phyloP scores from a whole-genome alignment of 2,113 vertebrate genomes.

The Coturnix japonica region DNA sequence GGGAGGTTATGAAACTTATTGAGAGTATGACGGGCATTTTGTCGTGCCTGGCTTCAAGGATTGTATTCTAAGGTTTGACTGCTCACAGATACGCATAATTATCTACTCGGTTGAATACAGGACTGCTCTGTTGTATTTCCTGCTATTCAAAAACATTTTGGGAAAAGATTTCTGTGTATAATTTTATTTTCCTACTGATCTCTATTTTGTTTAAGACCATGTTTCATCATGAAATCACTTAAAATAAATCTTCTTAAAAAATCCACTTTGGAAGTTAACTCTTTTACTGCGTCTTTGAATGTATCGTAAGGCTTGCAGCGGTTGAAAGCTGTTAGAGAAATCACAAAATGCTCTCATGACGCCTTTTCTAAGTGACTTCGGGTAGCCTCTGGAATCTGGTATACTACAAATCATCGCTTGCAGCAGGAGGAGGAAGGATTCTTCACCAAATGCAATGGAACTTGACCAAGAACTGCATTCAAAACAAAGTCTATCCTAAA shows the following conservation, averaged over 20 bases:
- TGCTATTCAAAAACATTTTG: conserved; percentile 75
- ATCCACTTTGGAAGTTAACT: conserved; percentile 4
- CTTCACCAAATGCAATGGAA: background rate
- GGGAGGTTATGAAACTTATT: conserved; percentile 20
- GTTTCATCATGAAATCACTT: conserved; percentile 79
- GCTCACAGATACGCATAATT: conserved; percentile 70
- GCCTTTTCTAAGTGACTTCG: background rate
- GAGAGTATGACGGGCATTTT: conserved; percentile 18
- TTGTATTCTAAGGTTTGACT: conserved; percentile 52
- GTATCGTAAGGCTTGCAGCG: background rate
- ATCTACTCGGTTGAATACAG: conserved; percentile 47
- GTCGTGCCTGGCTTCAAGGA: conserved; percentile 52
- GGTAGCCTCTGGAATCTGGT: background rate
- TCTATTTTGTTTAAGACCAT: conserved; percentile 84
- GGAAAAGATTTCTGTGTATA: conserved; percentile 74
- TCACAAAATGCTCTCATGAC: background rate
- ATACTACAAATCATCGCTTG: background rate
- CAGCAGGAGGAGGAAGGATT: background rate
- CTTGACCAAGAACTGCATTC: background rate
- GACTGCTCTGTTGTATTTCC: conserved; percentile 76
- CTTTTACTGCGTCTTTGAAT: conserved; percentile 40
- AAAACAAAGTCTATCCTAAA: background rate
- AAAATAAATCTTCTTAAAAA: conserved; percentile 83
- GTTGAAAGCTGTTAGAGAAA: background rate
- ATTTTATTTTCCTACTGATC: conserved; percentile 84